These are phyloP conservation scores for Apamea epomidion DNA, from an alignment of 2,888 invertebrate species.

Conservation along the genomic window DNA sequence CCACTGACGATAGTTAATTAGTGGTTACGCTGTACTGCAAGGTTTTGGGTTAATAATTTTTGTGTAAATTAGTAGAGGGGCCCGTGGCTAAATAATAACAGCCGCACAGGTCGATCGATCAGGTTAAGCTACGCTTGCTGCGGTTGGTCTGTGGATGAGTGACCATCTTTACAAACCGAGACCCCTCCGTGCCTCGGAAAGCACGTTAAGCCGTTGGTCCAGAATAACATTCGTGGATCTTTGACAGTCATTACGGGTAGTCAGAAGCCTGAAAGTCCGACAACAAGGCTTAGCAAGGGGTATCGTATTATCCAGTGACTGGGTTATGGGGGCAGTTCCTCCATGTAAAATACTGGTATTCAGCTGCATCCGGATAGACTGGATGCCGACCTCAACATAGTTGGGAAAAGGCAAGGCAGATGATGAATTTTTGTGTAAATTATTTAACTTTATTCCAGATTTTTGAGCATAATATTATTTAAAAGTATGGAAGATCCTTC, in stretches of 20 bases:
- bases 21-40: conserved; percentile 49
- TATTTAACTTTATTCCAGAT: not conserved
- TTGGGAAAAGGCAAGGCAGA: too few relatives aligned
- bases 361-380: too few relatives aligned
- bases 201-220: too few relatives aligned
- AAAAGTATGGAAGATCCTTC: not conserved
- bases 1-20: conserved; percentile 68
- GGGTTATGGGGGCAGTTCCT: too few relatives aligned
- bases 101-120: not conserved
- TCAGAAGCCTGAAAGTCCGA: too few relatives aligned
- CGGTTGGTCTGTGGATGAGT: not conserved
- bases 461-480: not conserved
- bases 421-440: not conserved
- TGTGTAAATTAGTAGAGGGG: not conserved
- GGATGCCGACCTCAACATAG: too few relatives aligned
- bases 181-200: not conserved
- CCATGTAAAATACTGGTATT: too few relatives aligned
- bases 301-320: too few relatives aligned
- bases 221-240: too few relatives aligned
- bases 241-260: too few relatives aligned
- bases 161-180: not conserved
- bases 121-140: not conserved
- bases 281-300: too few relatives aligned
- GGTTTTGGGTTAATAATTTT: conserved; percentile 34
- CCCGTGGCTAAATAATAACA: not conserved